These are phyloP conservation scores for Perca schrenkii DNA, from an alignment of 2,113 vertebrate genomes.

Conservation along the genomic window DNA sequence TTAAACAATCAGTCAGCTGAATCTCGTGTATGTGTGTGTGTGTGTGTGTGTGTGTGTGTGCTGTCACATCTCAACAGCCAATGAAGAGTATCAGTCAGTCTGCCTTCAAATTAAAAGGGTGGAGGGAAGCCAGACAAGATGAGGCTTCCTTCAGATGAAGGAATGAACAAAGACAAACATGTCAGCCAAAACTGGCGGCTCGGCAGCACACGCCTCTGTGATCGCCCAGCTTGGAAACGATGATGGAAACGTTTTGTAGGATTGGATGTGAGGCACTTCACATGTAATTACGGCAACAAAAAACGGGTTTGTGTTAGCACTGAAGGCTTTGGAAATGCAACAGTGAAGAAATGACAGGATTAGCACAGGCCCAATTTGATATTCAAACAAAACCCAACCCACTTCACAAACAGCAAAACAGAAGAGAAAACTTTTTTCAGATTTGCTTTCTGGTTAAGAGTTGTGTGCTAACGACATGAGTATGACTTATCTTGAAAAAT, in stretches of 20 bases:
- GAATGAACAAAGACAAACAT: slow-evolving; percentile 67
- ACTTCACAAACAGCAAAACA: background rate
- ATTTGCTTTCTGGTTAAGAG: background rate
- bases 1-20: slow-evolving; percentile 31
- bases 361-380: slow-evolving; percentile 23
- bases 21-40: slow-evolving; percentile 1
- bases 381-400: slow-evolving; percentile 23
- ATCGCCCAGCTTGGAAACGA: slow-evolving; percentile 39
- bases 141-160: slow-evolving; percentile 51
- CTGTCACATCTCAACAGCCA: slow-evolving; percentile 60
- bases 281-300: slow-evolving; percentile 43
- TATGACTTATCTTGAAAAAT: background rate
- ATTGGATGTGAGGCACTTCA: slow-evolving; percentile 51
- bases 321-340: slow-evolving; percentile 1
- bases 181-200: slow-evolving; percentile 54
- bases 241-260: slow-evolving; percentile 51
- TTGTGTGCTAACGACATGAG: background rate
- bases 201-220: slow-evolving; percentile 43
- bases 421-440: background rate
- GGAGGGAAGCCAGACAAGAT: slow-evolving; percentile 45
- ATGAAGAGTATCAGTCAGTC: slow-evolving; percentile 68
- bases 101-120: slow-evolving; percentile 69
- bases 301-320: slow-evolving; percentile 8
- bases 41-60: background rate
- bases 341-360: slow-evolving; percentile 10